Evolutionary conservation across 2,888 invertebrate genomes (phyloP), one percentile per base, ranked within the genome.

Genomic region (Epistrophe grossulariae): DNA sequence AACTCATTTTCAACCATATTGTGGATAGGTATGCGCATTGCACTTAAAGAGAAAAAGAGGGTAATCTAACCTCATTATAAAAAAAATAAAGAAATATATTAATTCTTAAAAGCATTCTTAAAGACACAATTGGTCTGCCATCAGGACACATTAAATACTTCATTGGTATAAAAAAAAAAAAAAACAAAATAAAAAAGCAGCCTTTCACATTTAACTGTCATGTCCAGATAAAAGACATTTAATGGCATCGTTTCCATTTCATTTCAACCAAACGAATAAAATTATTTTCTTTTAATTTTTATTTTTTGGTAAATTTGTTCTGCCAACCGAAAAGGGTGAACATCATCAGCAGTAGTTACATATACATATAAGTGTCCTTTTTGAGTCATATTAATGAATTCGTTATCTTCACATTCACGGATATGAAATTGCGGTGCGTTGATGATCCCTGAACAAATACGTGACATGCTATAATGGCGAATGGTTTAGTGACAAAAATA

Each of bases 391-490:
- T n/a, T 87, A 87, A 87, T 87, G 83, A 87, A 87, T 87, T 83
- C 87, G 87, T 87, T 87, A 87, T 87, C 87, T 83, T 55, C 38
- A 70, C 60, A 24, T 59, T 40, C 79, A 62, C 76, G 71, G 59
- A 19, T 1, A 40, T 24, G 24, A 55, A 83, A 83, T 79, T 79
- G 79, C 24, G 45, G 50, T 71, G 74, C 62, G 79, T 74, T 79
- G 87, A 87, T 76, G 83, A 87, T 87, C 79, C 76, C 76, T 74
- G 79, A 87, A 48, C 87, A 87, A 87, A 87, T 87, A 87, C 87
- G 87, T 87, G 87, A 87, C 83, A 87, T 60, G 40, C 83, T 68
- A 87, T 87, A 87, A 87, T 87, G 72, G 79, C 83, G 31, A 76
- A 83, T 79, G 87, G 83, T 76, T 87, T 83, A 72, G 40, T 60